Percentiles rank a stretch among this genome's conserved stretches.
Evolutionary conservation across 2,113 vertebrate genomes (phyloP).

Genomic region (Alectura lathami): DNA sequence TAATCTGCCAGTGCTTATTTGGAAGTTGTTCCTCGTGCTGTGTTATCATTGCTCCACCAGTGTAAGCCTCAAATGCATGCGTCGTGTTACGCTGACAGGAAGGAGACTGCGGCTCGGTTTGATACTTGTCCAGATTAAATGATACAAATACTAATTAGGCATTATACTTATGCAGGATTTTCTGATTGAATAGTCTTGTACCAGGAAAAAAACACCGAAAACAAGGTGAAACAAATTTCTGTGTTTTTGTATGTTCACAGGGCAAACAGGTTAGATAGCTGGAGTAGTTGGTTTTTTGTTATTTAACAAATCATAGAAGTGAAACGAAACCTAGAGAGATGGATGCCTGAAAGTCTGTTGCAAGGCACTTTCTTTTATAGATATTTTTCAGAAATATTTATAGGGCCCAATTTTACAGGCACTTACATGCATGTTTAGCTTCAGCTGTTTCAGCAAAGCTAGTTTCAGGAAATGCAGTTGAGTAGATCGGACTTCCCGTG

Average conservation of each 20-base stretch:
- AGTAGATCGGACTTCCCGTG: neutral
- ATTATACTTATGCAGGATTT: neutral
- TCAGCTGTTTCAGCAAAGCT: neutral
- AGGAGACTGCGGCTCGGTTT: neutral
- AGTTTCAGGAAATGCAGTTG: neutral
- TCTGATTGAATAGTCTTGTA: neutral
- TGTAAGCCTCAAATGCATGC: neutral
- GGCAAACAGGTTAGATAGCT: neutral
- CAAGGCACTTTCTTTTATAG: neutral
- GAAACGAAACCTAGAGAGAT: neutral
- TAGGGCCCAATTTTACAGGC: neutral
- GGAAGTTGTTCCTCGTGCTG: neutral
- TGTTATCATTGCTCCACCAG: neutral
- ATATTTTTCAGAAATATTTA: neutral
- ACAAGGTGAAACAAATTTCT: neutral
- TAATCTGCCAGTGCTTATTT: conserved; percentile 22
- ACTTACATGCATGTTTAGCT: neutral
- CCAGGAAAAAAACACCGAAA: no score
- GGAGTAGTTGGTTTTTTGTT: neutral
- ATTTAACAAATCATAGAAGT: neutral
- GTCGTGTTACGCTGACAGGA: neutral
- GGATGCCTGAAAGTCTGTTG: neutral
- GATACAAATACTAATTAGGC: neutral
- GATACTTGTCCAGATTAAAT: neutral
- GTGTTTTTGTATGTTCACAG: neutral